These are phyloP conservation scores for Antheraea pernyi DNA, from an alignment of 1,140 invertebrate species.

Conservation along the genomic window DNA sequence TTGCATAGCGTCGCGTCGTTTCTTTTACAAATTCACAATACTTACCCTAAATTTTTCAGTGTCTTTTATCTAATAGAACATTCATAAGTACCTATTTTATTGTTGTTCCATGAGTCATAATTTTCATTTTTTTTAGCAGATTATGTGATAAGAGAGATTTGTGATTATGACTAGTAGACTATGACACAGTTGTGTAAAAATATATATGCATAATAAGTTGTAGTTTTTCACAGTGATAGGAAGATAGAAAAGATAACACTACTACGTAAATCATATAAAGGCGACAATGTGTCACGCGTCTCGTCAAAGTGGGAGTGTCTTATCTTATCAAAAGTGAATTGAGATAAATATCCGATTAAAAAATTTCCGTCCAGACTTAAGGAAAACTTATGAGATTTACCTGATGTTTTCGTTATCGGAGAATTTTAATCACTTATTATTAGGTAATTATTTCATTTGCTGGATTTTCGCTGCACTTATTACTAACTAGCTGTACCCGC, in stretches of 20 bases:
- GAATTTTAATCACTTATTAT: background rate
- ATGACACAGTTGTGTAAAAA: background rate
- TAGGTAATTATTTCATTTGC: background rate
- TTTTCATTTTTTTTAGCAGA: background rate
- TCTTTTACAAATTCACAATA: background rate
- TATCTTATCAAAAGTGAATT: slow-evolving; percentile 60
- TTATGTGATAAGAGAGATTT: background rate
- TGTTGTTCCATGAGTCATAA: background rate
- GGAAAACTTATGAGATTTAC: slow-evolving; percentile 21
- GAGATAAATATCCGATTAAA: slow-evolving; percentile 59
- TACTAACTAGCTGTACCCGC: too few relatives aligned
- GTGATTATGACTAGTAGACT: background rate
- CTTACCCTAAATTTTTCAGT: background rate
- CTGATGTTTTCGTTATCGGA: background rate
- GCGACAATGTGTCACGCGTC: slow-evolving; percentile 58
- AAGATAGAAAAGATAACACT: slow-evolving; percentile 45
- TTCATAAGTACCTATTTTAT: background rate
- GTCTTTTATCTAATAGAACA: background rate
- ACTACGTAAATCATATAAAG: slow-evolving; percentile 44
- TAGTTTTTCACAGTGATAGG: slow-evolving; percentile 46
- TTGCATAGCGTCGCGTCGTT: background rate
- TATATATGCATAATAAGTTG: slow-evolving; percentile 22
- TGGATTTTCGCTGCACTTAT: background rate
- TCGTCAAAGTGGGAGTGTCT: slow-evolving; percentile 45
- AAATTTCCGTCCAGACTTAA: slow-evolving; percentile 49